Percentiles rank a stretch among this genome's conserved stretches.
Evolutionary conservation across 2,113 vertebrate species (phyloP).

Genomic region (Ictalurus punctatus): DNA sequence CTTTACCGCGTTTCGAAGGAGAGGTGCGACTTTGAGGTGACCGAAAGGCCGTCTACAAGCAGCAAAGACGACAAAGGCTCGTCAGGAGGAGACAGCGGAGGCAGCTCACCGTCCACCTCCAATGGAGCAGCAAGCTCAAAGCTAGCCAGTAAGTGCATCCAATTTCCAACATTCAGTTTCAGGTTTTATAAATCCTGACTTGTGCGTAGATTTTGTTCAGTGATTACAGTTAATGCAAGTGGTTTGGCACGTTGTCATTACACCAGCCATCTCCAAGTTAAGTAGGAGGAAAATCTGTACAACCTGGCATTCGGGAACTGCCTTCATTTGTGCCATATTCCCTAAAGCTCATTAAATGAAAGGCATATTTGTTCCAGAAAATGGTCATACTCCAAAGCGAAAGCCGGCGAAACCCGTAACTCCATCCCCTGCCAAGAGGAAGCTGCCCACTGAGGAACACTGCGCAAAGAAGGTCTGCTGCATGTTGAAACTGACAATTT

Average conservation of each 20-base stretch:
- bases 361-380: constrained; percentile 33
- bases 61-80: constrained; percentile 80
- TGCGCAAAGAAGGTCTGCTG: constrained; percentile 73
- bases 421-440: constrained; percentile 69
- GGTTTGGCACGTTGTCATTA: not conserved
- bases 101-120: constrained; percentile 74
- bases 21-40: constrained; percentile 81
- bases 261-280: not conserved
- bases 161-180: not conserved
- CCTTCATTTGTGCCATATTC: not conserved
- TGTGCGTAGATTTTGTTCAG: not conserved
- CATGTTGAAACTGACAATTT: not conserved
- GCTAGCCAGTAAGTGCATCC: constrained; percentile 64
- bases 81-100: constrained; percentile 81
- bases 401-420: constrained; percentile 70
- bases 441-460: constrained; percentile 60
- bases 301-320: not conserved
- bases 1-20: constrained; percentile 93
- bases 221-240: not conserved
- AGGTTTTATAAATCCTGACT: not conserved
- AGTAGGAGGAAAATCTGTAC: not conserved
- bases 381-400: constrained; percentile 54
- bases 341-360: not conserved
- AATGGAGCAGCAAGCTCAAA: constrained; percentile 44
- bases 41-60: constrained; percentile 64